These are phyloP conservation scores for Serinus canaria DNA, from an alignment of 2,113 vertebrate species.

Conservation along the genomic window DNA sequence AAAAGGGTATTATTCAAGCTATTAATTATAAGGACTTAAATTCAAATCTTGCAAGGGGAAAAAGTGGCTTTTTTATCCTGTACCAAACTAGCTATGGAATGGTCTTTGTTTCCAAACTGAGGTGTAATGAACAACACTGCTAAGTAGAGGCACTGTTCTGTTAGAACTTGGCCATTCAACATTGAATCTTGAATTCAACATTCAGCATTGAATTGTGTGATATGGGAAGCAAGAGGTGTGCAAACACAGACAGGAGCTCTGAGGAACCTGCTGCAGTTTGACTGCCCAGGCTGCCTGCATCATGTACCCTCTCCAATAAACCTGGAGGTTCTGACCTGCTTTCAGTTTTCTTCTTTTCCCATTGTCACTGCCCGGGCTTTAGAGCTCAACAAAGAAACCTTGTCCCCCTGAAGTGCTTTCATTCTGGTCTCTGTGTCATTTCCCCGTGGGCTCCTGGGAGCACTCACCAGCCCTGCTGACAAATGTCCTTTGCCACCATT, in stretches of 20 bases:
- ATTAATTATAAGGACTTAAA: neutral
- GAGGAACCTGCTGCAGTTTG: neutral
- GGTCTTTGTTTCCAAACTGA: neutral
- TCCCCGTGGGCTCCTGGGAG: neutral
- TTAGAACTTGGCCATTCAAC: neutral
- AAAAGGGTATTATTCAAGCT: neutral
- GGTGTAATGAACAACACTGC: neutral
- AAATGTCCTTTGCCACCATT: rapidly evolving
- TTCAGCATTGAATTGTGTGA: rapidly evolving
- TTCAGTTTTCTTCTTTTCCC: neutral
- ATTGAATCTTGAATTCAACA: neutral
- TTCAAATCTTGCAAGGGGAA: neutral
- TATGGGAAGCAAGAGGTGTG: neutral
- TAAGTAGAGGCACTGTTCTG: neutral
- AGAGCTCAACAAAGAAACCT: neutral
- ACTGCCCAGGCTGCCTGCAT: neutral
- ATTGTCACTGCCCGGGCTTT: rapidly evolving
- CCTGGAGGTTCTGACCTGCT: neutral
- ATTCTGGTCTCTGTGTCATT: neutral
- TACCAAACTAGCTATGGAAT: neutral
- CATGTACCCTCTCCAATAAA: neutral
- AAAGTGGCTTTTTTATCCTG: neutral
- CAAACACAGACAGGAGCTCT: rapidly evolving
- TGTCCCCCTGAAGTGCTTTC: neutral
- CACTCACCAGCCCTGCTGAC: neutral